Evolutionary conservation across 2,113 vertebrate genomes (phyloP), one percentile per base, ranked within the genome.

Genomic region (Callipepla californica): DNA sequence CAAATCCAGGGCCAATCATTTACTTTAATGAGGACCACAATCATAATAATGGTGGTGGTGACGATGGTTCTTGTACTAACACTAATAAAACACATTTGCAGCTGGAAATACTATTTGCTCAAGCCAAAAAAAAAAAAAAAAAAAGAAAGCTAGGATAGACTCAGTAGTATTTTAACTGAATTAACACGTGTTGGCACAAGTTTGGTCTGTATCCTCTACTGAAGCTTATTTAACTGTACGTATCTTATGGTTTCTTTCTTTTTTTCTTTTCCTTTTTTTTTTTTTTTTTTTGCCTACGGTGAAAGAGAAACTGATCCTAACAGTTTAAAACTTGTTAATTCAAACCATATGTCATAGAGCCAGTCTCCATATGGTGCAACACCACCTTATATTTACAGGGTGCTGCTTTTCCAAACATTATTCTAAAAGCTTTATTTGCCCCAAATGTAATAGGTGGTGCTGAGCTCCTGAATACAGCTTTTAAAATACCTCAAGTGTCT

Each of bases 301-400:
- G 97, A 97, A 97, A 98, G 97, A 98, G 98, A 98, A 98, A 98
- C 97, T 98, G 98, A 98, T 98, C 98, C 96, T 98, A 97, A 98
- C 98, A 98, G 98, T 98, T 98, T 98, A 97, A 98, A 98, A 98
- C 97, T 98, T 98, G 98, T 98, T 98, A 98, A 98, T 98, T 98
- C 97, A 97, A 98, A 97, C 97, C 97, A 98, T 98, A 98, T 98
- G 98, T 97, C 97, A 97, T 97, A 97, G 87, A 97, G 77, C 93
- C 96, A 96, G 96, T 74, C 97, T 98, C 98, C 98, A 98, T 98
- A 98, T 98, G 98, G 97, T 96, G 95, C 96, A 87, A 90, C 93
- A 97, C 97, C 97, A 98, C 97, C 98, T 98, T 97, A 96, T 98
- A 98, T 98, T 98, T 98, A 97, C 97, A 94, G 95, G 96, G 94